These are phyloP conservation scores for Drosophila helvetica DNA, from an alignment of 2,888 invertebrate genomes.

Conservation along the genomic window DNA sequence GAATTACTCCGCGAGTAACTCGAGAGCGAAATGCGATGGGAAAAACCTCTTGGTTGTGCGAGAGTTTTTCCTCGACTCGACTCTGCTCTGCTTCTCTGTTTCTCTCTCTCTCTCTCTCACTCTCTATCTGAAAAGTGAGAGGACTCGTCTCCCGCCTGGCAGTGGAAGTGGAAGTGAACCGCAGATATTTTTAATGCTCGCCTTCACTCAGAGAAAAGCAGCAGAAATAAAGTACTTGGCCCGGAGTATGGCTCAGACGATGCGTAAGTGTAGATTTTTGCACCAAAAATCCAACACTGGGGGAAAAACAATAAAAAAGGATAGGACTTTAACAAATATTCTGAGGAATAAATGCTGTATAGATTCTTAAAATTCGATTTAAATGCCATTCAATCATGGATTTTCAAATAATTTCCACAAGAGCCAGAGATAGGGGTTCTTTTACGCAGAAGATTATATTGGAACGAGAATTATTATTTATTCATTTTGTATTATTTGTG, in stretches of 20 bases:
- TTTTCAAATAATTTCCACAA: too few relatives aligned
- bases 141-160: background rate
- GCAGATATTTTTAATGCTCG: conserved; percentile 45
- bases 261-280: conserved; percentile 52
- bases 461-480: too few relatives aligned
- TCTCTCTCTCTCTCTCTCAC: background rate
- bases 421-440: too few relatives aligned
- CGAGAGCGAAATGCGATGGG: conserved; percentile 28
- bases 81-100: conserved; percentile 13
- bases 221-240: conserved; percentile 3
- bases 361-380: too few relatives aligned
- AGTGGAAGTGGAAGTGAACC: conserved; percentile 22
- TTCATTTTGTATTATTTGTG: too few relatives aligned
- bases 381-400: too few relatives aligned
- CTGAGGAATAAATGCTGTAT: too few relatives aligned
- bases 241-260: background rate
- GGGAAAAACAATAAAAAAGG: background rate
- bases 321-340: too few relatives aligned
- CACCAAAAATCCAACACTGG: conserved; percentile 36
- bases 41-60: conserved; percentile 9
- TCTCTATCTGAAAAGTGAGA: conserved; percentile 23
- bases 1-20: conserved; percentile 64
- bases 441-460: too few relatives aligned
- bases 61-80: conserved; percentile 9
- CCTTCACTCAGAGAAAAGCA: conserved; percentile 10